Base-by-base conservation (phyloP, 1,140 invertebrate species). In the Magallana angulata region DNA sequence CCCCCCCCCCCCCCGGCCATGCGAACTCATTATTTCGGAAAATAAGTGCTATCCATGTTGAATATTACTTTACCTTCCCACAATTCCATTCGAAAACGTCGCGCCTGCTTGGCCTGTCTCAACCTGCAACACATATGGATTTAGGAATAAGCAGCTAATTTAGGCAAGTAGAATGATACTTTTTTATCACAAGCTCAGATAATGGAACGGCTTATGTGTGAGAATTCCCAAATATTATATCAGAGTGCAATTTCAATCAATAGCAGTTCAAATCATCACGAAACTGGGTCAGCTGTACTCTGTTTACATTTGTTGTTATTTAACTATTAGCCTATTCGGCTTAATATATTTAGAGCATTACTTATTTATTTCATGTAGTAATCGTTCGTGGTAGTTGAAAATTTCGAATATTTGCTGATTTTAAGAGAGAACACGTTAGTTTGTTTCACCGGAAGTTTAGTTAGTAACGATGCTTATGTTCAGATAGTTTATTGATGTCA, bases 401-500 rank as follows among this genome's bases (percentile, higher is more conserved):
- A 48, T 48, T 48, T 4, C 36, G 36, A 36, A 30, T 11, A 12
- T 62, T 12, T 4, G 30, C 68, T 76, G 24, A 18, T 30, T 24
- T 76, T 11, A 24, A 4, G 12, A 30, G 24, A 24, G 24, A 36
- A 76, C 68, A 36, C 16, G 7, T 30, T 30, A 24, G 9, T 30
- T 7, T 36, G 68, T 30, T 76, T 12, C 12, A 76, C 68, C 68
- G 68, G 68, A 76, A 76, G 68, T 76, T 76, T 7, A 76, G 30
- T 24, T 76, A 30, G 68, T 36, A 36, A 36, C 68, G 68, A 76
- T 76, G 68, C 68, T 48, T 36, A 5, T 76, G 68, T 76, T 24
- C 68, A 76, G 68, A 76, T 76, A 76, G 68, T 76, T 76, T 76
- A 76, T 30, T 36, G 68, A 76, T 76, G 68, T 30, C 68, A 76